Evolutionary conservation across 1,140 invertebrate genomes (phyloP), one percentile per base, ranked within the genome.

Genomic region (Stenopsyche tienmushanensis): DNA sequence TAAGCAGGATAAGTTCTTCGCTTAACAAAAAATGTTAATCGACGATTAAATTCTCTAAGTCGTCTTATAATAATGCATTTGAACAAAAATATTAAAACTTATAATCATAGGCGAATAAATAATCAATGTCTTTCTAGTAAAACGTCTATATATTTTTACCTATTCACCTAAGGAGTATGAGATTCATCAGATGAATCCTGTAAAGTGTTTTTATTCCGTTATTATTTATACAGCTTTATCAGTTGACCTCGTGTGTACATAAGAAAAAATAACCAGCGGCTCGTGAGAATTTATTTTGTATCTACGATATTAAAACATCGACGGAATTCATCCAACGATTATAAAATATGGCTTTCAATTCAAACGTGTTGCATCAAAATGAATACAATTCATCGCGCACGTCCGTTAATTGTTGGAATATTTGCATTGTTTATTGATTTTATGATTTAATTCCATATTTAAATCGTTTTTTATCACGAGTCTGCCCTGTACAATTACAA

Each of bases 141-240:
- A 5, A 34, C 29, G 5, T 7, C 29, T 7, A 34, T 34, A 5
- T 34, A 13, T 7, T 7, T 13, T 34, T 5, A 34, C 5, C 13
- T 34, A 34, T 34, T 34, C 13, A 7, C 29, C 5, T 7, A 13
- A 34, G 5, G 13, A 34, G 54, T 57, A 57, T 57, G 39, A 57
- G 54, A 57, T 20, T 57, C 17, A 57, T 57, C 42, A 13, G 24
- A 15, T n/a, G 54, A 57, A 41, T 42, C 54, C 54, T 42, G 20
- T 57, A 18, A 20, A 42, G 7, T 18, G 24, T 20, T 20, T 42
- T 42, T 42, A 57, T 42, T 39, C 54, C 8, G 21, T 42, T 42
- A 5, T 21, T 55, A 7, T 57, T 55, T 9, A 55, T 25, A 34
- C 20, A 23, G 5, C 8, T 18, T 53, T 34, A 39, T 29, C 17